Evolutionary conservation across 1,140 invertebrate genomes (phyloP).

Genomic region (Pseudoatta argentina): DNA sequence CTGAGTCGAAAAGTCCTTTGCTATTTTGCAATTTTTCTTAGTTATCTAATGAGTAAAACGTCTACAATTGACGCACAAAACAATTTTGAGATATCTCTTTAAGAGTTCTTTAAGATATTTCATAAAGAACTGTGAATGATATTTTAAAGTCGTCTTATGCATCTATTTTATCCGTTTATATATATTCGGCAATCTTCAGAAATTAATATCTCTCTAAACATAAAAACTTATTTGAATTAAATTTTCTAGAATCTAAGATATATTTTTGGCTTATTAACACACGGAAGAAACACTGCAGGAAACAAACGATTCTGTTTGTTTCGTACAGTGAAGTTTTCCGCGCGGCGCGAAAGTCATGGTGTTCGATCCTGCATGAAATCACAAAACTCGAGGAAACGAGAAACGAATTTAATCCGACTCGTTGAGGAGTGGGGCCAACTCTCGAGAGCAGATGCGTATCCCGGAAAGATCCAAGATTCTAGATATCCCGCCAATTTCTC

Average conservation of each 20-base stretch:
- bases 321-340: background rate
- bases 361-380: constrained; percentile 64
- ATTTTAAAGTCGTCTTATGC: too few species aligned
- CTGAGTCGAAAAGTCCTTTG: too few species aligned
- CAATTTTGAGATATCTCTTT: too few species aligned
- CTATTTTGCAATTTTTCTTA: too few species aligned
- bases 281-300: background rate
- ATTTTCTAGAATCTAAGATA: background rate
- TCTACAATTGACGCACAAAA: too few species aligned
- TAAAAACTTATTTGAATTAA: background rate
- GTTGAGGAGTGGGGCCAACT: constrained; percentile 8
- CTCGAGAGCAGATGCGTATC: constrained; percentile 79
- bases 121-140: too few species aligned
- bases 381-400: constrained; percentile 60
- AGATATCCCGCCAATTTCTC: constrained; percentile 84
- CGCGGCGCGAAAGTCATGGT: constrained; percentile 55
- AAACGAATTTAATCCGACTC: constrained; percentile 75
- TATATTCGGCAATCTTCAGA: too few species aligned
- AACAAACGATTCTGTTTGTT: background rate
- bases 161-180: too few species aligned
- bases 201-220: too few species aligned
- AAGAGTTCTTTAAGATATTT: too few species aligned
- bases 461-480: constrained; percentile 79
- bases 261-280: background rate
- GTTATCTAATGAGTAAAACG: too few species aligned